Conservation (phyloP, 2,888 invertebrate species). For the Mongoloraphidia duomilia region DNA sequence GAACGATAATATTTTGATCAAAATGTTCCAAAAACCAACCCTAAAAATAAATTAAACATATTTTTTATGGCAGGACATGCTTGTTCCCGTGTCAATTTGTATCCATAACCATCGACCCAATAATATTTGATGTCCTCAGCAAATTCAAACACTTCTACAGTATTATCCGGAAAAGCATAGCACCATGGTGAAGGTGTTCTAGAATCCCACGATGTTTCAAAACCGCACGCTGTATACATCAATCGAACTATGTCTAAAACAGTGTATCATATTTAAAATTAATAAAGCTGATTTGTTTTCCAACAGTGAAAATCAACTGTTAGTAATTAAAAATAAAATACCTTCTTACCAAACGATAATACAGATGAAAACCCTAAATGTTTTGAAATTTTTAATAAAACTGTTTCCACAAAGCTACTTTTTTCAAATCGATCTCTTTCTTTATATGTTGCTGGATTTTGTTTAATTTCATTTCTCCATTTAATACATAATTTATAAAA, state of each 20-base stretch:
- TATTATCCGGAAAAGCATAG: conserved; percentile 45
- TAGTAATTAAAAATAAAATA: not conserved
- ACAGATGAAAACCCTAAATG: not conserved
- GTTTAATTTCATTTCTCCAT: conserved; percentile 24
- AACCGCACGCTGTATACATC: conserved; percentile 63
- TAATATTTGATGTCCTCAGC: conserved; percentile 64
- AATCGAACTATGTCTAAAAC: conserved; percentile 40
- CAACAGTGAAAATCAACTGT: not conserved
- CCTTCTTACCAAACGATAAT: conserved; percentile 3
- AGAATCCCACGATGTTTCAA: conserved; percentile 69
- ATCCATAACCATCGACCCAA: conserved; percentile 72
- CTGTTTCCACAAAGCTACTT: not conserved
- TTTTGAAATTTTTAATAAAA: not conserved
- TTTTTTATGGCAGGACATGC: conserved; percentile 61
- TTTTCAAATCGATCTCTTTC: conserved; percentile 20
- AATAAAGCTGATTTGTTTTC: not conserved
- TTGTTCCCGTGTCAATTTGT: conserved; percentile 53
- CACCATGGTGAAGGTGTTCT: conserved; percentile 63
- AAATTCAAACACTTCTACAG: conserved; percentile 50
- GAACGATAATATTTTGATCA: too few species aligned
- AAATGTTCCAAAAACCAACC: conserved; percentile 32
- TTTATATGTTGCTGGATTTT: conserved; percentile 19
- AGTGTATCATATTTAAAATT: not conserved
- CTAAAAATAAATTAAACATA: conserved; percentile 47
- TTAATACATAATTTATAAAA: conserved; percentile 28